Percentiles rank a stretch among this genome's conserved stretches.
These are phyloP conservation scores for Elymnias hypermnestra DNA, from an alignment of 1,140 invertebrate species.

Conservation along the genomic window DNA sequence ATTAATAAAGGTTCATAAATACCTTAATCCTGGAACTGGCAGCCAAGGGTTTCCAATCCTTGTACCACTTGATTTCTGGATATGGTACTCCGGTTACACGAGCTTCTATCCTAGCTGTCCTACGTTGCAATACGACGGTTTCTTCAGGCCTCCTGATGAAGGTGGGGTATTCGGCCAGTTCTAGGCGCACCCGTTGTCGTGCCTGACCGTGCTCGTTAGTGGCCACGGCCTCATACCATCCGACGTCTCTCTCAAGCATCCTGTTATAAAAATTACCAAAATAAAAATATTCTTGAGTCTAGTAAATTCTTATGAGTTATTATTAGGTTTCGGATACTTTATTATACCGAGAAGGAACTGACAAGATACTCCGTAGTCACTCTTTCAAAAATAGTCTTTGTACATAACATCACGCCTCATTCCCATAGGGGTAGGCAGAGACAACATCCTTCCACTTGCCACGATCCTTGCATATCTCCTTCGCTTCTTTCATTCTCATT, in stretches of 20 bases:
- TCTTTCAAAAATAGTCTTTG: too few relatives aligned
- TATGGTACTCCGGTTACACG: slow-evolving; percentile 92
- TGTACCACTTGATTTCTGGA: slow-evolving; percentile 98
- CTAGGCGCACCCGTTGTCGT: slow-evolving; percentile 87
- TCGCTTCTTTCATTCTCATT: too few relatives aligned
- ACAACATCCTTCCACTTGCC: too few relatives aligned
- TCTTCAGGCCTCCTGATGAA: slow-evolving; percentile 93
- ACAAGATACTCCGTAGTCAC: too few relatives aligned
- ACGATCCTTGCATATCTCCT: too few relatives aligned
- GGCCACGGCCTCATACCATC: slow-evolving; percentile 94
- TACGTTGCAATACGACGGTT: slow-evolving; percentile 84
- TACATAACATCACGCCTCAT: too few relatives aligned
- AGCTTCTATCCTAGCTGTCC: slow-evolving; percentile 88
- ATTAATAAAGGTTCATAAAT: too few relatives aligned
- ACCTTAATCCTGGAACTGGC: slow-evolving; percentile 89
- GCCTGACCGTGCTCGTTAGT: slow-evolving; percentile 95
- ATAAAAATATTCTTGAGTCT: too few relatives aligned
- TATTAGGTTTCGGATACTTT: too few relatives aligned
- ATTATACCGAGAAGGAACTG: too few relatives aligned
- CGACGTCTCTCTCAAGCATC: slow-evolving; percentile 94
- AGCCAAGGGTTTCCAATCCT: slow-evolving; percentile 94
- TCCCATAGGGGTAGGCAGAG: too few relatives aligned
- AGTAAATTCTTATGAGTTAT: too few relatives aligned
- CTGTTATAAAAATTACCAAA: slow-evolving; percentile 51
- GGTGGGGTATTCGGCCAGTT: slow-evolving; percentile 93